phyloP scores from a whole-genome alignment of 2,113 vertebrate species.

The Turdus rufiventris region DNA sequence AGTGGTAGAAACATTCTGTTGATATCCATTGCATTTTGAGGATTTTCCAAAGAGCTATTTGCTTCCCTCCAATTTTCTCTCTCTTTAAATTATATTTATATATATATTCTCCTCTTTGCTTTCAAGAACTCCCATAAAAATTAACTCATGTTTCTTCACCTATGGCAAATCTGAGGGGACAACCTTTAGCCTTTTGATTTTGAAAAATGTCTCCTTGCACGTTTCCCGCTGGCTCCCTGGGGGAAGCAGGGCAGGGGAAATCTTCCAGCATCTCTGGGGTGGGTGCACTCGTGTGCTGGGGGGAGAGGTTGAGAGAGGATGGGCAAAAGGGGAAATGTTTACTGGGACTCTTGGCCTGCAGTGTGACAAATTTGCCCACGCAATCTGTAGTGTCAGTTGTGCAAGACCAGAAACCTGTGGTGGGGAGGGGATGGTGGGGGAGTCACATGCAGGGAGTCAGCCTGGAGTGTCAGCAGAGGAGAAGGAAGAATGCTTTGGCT shows the following conservation, averaged over 20 bases:
- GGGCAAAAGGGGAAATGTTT: constrained; percentile 57
- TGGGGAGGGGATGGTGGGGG: constrained; percentile 27
- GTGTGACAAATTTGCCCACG: constrained; percentile 35
- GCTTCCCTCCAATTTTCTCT: constrained; percentile 14
- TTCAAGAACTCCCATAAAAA: background rate
- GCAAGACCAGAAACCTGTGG: constrained; percentile 64
- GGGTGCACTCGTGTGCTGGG: background rate
- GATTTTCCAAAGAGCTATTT: constrained; percentile 37
- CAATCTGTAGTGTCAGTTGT: constrained; percentile 41
- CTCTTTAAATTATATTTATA: constrained; percentile 6
- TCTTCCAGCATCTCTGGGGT: background rate
- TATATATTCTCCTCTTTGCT: background rate
- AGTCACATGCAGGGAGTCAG: constrained; percentile 60
- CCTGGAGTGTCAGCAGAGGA: constrained; percentile 39
- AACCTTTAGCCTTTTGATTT: constrained; percentile 1
- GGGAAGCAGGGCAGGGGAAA: background rate
- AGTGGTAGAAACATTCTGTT: constrained; percentile 45
- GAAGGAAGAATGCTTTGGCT: constrained; percentile 34
- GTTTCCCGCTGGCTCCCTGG: background rate
- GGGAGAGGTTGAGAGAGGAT: background rate
- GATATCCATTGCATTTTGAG: constrained; percentile 22
- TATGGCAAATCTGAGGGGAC: background rate
- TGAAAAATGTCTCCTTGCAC: background rate
- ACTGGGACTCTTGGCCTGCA: constrained; percentile 19
- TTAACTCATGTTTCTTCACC: background rate